A percentile compares a stretch with the other conserved stretches of the same genome.
phyloP scores from a whole-genome alignment of 2,113 vertebrate genomes.

The Polypterus senegalus region DNA sequence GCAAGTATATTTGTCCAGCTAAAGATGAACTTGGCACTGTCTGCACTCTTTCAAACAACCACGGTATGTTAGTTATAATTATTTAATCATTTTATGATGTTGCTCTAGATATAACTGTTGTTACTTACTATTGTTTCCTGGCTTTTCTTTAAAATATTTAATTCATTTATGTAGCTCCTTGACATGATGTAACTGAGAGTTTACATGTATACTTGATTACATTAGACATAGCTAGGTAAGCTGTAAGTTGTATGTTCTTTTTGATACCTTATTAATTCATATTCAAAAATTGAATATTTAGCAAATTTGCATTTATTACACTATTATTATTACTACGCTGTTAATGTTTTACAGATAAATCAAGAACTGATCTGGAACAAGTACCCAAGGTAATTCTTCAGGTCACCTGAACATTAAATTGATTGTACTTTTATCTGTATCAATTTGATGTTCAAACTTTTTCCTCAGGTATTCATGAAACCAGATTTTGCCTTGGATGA shows the following conservation, averaged over 20 bases:
- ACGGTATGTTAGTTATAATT: slow-evolving; percentile 46
- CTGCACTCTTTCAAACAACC: slow-evolving; percentile 53
- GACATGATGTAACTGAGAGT: no score
- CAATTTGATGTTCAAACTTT: slow-evolving; percentile 3
- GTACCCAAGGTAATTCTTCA: slow-evolving; percentile 79
- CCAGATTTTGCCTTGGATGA: slow-evolving; percentile 94
- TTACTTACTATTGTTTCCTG: neutral
- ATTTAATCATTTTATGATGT: neutral
- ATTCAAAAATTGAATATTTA: no score
- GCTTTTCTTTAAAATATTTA: no score
- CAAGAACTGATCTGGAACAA: slow-evolving; percentile 88
- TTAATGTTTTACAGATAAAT: slow-evolving; percentile 68
- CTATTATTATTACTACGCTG: slow-evolving; percentile 17
- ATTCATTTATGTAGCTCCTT: no score
- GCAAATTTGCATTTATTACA: neutral
- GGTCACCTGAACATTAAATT: no score
- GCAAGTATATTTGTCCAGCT: slow-evolving; percentile 72
- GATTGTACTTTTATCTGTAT: no score
- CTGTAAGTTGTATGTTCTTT: no score
- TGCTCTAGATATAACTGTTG: neutral
- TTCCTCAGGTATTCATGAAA: slow-evolving; percentile 88
- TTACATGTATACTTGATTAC: no score
- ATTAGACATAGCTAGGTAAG: no score
- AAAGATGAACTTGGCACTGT: slow-evolving; percentile 72
- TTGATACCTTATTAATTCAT: no score